Conservation (phyloP, 2,888 invertebrate species). For the Peribatodes rhomboidaria region DNA sequence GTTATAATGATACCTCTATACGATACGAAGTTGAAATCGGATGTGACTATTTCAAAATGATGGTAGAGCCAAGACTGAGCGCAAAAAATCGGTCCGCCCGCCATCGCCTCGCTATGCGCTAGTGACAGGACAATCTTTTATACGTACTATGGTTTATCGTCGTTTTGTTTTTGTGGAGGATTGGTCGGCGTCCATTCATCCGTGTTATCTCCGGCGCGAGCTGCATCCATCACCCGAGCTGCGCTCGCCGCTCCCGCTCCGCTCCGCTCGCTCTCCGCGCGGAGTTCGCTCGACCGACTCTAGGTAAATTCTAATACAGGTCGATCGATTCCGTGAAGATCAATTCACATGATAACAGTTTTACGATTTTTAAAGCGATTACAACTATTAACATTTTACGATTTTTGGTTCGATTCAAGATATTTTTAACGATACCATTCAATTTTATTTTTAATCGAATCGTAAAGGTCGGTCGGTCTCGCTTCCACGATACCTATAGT, state of each 20-base stretch:
- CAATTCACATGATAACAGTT: constrained; percentile 18
- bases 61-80: not conserved
- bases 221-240: constrained; percentile 20
- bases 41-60: not conserved
- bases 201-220: constrained; percentile 11
- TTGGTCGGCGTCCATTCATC: constrained; percentile 24
- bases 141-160: not conserved
- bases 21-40: no score
- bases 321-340: not conserved
- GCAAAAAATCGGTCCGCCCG: constrained; percentile 9
- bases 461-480: constrained; percentile 1
- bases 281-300: not conserved
- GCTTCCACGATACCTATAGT: not conserved
- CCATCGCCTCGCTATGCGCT: not conserved
- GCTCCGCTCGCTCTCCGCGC: not conserved
- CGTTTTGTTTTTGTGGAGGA: constrained; percentile 16
- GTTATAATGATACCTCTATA: no score
- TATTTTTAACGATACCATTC: constrained; percentile 18
- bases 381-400: constrained; percentile 21
- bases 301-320: not conserved
- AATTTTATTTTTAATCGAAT: constrained; percentile 15
- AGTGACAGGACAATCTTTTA: not conserved
- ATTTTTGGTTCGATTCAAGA: constrained; percentile 21
- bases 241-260: not conserved
- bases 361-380: constrained; percentile 25